These are phyloP conservation scores for Pristionchus maxplancki DNA, from an alignment of 2,888 invertebrate species.

Conservation along the genomic window DNA sequence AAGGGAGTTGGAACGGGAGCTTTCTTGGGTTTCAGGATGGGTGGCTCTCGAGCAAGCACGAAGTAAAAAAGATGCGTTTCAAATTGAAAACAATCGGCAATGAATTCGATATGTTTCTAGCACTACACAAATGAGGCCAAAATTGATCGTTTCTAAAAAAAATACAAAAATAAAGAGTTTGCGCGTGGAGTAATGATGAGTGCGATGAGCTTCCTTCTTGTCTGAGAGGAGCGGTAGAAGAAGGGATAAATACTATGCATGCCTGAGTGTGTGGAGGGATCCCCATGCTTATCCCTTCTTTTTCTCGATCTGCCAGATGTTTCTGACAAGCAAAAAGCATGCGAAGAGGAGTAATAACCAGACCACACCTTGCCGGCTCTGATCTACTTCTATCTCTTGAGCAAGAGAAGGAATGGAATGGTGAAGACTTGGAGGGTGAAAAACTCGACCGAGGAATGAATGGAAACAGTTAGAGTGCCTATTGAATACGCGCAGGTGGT, in stretches of 20 bases:
- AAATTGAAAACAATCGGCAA: too few relatives aligned
- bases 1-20: background rate
- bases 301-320: background rate
- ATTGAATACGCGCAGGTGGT: background rate
- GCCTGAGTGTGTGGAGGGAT: background rate
- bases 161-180: background rate
- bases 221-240: background rate
- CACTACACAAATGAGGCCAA: too few relatives aligned
- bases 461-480: too few relatives aligned
- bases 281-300: background rate
- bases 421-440: background rate
- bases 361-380: conserved; percentile 11
- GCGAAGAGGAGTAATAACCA: background rate
- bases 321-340: conserved; percentile 30
- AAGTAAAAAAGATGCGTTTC: too few relatives aligned
- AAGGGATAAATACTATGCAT: conserved; percentile 16
- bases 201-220: too few relatives aligned
- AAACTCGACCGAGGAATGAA: background rate
- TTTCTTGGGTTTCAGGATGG: background rate
- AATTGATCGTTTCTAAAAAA: too few relatives aligned
- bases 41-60: too few relatives aligned
- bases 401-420: background rate
- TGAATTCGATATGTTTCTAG: background rate
- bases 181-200: background rate
- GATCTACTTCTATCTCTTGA: background rate